Percentiles rank a stretch among this genome's conserved stretches.
phyloP scores from a whole-genome alignment of 2,113 vertebrate genomes.

The Ammodytes dubius region DNA sequence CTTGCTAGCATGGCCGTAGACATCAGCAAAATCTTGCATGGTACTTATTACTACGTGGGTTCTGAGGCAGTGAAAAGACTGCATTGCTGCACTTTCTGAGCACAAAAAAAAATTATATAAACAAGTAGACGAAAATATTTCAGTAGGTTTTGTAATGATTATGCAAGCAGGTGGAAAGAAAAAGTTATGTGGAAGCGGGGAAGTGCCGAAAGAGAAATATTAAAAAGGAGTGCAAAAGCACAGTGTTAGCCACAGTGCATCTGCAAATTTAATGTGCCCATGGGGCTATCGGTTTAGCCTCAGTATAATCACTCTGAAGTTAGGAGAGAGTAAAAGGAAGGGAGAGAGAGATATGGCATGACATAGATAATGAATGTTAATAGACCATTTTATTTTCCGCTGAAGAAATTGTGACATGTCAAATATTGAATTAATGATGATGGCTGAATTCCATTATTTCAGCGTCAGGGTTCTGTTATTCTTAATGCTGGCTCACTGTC shows the following conservation, averaged over 20 bases:
- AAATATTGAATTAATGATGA: not conserved
- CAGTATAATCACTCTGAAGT: slow-evolving; percentile 38
- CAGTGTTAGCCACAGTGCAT: slow-evolving; percentile 31
- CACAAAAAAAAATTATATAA: not conserved
- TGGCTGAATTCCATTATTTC: not conserved
- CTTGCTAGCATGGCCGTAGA: not conserved
- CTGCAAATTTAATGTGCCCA: slow-evolving; percentile 69
- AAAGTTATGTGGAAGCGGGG: not conserved
- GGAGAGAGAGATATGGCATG: not conserved
- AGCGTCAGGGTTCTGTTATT: not conserved
- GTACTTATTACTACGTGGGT: not conserved
- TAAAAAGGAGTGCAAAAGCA: slow-evolving; percentile 30
- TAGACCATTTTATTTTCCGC: not conserved
- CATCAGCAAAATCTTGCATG: not conserved
- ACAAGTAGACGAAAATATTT: not conserved
- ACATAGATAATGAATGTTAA: not conserved
- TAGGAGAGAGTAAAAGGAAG: slow-evolving; percentile 9
- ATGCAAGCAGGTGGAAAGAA: not conserved
- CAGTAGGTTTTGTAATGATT: not conserved
- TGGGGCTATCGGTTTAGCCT: slow-evolving; percentile 56
- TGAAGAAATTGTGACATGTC: slow-evolving; percentile 10
- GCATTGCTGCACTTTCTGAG: slow-evolving; percentile 6
- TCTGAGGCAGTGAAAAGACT: not conserved
- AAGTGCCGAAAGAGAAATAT: slow-evolving; percentile 25
- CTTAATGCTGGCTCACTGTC: not conserved